Conservation (phyloP, 1,140 invertebrate genomes). For the Phocides pigmalion region DNA sequence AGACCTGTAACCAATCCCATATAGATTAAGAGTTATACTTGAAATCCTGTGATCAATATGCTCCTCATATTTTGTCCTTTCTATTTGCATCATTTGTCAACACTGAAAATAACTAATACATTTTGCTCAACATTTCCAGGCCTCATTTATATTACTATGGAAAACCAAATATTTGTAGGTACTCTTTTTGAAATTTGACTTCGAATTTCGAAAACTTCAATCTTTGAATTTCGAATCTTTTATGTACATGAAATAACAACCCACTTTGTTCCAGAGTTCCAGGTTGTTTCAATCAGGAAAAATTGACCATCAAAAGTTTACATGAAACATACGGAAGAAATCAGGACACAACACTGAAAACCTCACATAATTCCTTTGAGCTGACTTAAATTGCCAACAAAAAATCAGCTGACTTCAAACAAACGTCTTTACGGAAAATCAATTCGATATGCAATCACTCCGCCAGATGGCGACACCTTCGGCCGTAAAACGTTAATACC, state of each 20-base stretch:
- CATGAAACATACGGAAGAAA: conserved; percentile 8
- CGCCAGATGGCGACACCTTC: conserved; percentile 44
- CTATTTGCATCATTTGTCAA: too few relatives aligned
- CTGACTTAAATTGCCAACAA: conserved; percentile 24
- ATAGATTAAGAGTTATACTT: too few relatives aligned
- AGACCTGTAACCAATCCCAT: too few relatives aligned
- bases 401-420: conserved; percentile 22
- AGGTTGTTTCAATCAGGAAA: conserved; percentile 3
- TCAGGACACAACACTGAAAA: conserved; percentile 19
- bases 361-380: conserved; percentile 11
- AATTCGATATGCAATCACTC: conserved; percentile 28
- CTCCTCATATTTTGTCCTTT: too few relatives aligned
- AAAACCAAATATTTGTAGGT: too few relatives aligned
- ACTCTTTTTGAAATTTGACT: too few relatives aligned
- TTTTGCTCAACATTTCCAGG: too few relatives aligned
- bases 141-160: too few relatives aligned
- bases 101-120: too few relatives aligned
- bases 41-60: too few relatives aligned
- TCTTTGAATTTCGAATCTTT: too few relatives aligned
- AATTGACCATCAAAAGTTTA: conserved; percentile 3
- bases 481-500: conserved; percentile 33
- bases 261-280: background rate
- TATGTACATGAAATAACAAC: background rate
- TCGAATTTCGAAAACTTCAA: too few relatives aligned
- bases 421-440: conserved; percentile 17